Base-by-base conservation (phyloP, 2,888 invertebrate genomes). In the Glyphotaelius pellucidus region DNA sequence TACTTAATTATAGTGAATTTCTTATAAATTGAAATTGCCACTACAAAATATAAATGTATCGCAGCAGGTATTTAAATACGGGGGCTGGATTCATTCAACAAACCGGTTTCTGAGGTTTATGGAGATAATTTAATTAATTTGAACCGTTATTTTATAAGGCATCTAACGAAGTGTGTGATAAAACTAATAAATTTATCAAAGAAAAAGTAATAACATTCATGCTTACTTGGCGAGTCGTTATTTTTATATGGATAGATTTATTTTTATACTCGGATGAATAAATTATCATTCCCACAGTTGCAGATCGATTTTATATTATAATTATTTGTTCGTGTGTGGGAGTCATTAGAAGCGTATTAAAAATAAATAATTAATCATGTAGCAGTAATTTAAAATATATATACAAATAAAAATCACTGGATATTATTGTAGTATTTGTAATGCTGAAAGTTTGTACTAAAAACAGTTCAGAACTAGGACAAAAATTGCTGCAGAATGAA, bases 111-210 rank as follows among this genome's bases (percentile, higher is more conserved):
- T 67, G 9, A 32, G 79, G 81, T 67, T 89, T 52, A 80, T 84
- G 84, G 80, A 38, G 30, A 88, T 88, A 80, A 79, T 88, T 90
- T 84, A 90, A 93, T 93, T 93, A 92, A 93, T 93, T 89, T 90
- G 79, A 52, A 91, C 91, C 91, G 93, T 93, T 93, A 93, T 91
- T 85, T 87, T 67, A 91, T 92, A 91, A 92, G 93, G 90, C 88
- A 90, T 89, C 85, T 86, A 52, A 91, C 92, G 91, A 92, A 93
- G 89, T 87, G 42, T 32, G 35, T 86, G 91, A 91, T 92, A 84
- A 89, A 88, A 90, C 86, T 52, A 91, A 90, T 90, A 86, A 83
- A 93, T 92, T 89, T 91, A 90, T 93, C 90, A 92, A 52, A 2
- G 35, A 67, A 89, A 86, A 30, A 86, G 67, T 15, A 67, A 67